Evolutionary conservation across 2,797 vertebrate genomes (phyloP).

Genomic region (Chiropotes sagulatus): DNA sequence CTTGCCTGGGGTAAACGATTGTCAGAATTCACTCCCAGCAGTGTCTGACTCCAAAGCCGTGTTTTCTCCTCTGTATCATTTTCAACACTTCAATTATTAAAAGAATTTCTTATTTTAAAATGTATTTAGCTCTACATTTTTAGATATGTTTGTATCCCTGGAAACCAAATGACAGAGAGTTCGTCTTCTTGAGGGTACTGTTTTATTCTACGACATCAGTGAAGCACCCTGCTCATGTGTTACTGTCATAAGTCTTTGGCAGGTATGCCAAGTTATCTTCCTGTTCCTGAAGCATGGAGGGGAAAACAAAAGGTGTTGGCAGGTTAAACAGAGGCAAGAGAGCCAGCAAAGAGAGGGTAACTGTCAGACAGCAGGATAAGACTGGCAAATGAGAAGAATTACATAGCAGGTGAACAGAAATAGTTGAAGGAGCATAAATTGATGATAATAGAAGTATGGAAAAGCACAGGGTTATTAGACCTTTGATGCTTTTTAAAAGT

Average conservation of each 20-base stretch:
- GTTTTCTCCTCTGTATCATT: slow-evolving; percentile 1
- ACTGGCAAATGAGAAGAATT: slow-evolving; percentile 22
- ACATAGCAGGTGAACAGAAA: background rate
- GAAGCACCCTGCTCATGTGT: background rate
- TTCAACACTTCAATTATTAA: background rate
- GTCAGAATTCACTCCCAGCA: background rate
- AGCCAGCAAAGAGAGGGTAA: slow-evolving; percentile 10
- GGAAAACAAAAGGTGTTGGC: slow-evolving; percentile 15
- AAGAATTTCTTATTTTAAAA: slow-evolving; percentile 38
- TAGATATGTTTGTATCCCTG: slow-evolving; percentile 52
- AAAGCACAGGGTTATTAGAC: background rate
- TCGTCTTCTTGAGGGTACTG: slow-evolving; percentile 47
- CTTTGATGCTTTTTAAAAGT: background rate
- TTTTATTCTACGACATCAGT: slow-evolving; percentile 50
- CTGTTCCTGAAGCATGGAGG: slow-evolving; percentile 7
- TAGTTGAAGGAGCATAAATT: background rate
- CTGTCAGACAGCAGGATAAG: background rate
- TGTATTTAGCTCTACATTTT: slow-evolving; percentile 41
- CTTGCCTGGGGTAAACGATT: background rate
- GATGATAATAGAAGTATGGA: background rate
- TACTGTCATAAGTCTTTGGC: slow-evolving; percentile 54
- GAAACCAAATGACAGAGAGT: slow-evolving; percentile 49
- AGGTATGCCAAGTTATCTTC: slow-evolving; percentile 52
- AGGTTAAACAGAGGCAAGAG: slow-evolving; percentile 58
- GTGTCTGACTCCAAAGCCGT: background rate